Evolutionary conservation across 2,888 invertebrate species (phyloP).

Genomic region (Arrhopalites spinosus): DNA sequence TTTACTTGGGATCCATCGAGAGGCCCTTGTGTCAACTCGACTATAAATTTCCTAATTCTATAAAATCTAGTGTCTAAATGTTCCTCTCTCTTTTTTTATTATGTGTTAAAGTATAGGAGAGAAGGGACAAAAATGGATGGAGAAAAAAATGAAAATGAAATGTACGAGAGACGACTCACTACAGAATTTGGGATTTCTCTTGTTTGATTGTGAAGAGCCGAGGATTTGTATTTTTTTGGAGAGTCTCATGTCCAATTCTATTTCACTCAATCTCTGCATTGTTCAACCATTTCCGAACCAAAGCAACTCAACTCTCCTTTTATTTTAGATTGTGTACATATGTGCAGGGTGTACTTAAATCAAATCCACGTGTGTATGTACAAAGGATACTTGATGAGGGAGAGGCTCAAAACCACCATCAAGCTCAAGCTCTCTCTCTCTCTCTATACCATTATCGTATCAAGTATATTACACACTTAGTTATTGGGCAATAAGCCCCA

Average conservation of each 20-base stretch:
- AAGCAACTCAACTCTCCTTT: too few relatives aligned
- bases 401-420: constrained; percentile 6
- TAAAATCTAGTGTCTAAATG: constrained; percentile 20
- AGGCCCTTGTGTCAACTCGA: not conserved
- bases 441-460: not conserved
- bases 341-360: not conserved
- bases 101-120: not conserved
- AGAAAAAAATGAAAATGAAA: not conserved
- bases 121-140: not conserved
- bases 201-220: too few relatives aligned
- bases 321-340: not conserved
- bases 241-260: not conserved
- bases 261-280: not conserved
- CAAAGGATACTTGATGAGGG: not conserved
- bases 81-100: not conserved
- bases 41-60: not conserved
- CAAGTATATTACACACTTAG: not conserved
- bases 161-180: not conserved
- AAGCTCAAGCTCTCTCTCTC: constrained; percentile 3
- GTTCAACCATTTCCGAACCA: not conserved
- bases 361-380: not conserved
- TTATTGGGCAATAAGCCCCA: not conserved
- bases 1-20: not conserved
- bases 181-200: too few relatives aligned
- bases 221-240: constrained; percentile 4